Evolutionary conservation across 2,888 invertebrate species (phyloP).

Genomic region (Bursaphelenchus okinawaensis): DNA sequence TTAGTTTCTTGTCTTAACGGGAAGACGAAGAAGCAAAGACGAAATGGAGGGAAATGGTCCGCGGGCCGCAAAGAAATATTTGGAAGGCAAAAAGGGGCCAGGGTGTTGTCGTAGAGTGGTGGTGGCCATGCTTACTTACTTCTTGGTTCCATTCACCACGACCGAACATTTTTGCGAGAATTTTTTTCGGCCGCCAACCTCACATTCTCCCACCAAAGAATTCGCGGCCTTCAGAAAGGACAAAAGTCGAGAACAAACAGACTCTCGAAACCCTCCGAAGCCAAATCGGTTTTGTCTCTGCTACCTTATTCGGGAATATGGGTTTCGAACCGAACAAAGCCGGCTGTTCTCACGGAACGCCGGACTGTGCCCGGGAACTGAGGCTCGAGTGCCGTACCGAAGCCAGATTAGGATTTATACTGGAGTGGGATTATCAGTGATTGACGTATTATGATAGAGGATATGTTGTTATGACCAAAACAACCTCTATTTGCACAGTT

Average conservation of each 20-base stretch:
- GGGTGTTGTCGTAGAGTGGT: neutral
- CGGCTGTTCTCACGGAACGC: no score
- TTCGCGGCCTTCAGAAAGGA: neutral
- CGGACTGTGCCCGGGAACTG: no score
- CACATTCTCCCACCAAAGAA: neutral
- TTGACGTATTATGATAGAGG: no score
- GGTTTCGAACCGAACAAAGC: neutral
- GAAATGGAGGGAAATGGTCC: neutral
- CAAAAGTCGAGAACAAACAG: neutral
- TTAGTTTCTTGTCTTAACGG: neutral
- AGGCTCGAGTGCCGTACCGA: no score
- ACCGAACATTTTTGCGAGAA: neutral
- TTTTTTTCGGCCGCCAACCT: neutral
- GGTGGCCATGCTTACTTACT: neutral
- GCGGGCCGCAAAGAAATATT: neutral
- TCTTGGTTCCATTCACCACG: neutral
- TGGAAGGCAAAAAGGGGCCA: neutral
- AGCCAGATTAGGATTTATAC: no score
- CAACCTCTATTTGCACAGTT: no score
- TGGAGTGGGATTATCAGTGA: no score
- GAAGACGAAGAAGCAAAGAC: neutral
- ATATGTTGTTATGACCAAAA: no score
- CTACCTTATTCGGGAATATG: neutral
- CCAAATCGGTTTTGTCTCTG: neutral
- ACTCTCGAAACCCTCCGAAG: neutral